Evolutionary conservation across 2,113 vertebrate genomes (phyloP), one percentile per base, ranked within the genome.

Genomic region (Ramphastos sulfuratus): DNA sequence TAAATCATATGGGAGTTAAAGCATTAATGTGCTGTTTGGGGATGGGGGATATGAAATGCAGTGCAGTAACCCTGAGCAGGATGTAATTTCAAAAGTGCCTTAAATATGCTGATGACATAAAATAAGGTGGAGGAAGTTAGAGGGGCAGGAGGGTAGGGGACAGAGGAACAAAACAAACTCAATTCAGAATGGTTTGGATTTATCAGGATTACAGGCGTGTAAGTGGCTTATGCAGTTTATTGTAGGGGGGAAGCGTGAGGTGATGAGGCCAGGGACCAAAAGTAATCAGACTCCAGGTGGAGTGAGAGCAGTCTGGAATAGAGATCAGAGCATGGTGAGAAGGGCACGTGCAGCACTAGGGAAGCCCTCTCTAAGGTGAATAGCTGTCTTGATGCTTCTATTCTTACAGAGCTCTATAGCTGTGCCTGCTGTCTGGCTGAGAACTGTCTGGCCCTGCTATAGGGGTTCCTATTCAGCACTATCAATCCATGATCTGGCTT

Each of bases 1-100:
- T 88, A 93, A 88, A 95, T 96, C 77, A 86, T 73, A 30, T 65
- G 69, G 56, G 70, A 95, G 72, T 88, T 94, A 94, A 89, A 82
- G 84, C 70, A 11, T 4, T 80, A 64, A 37, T 17, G 25, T 56
- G 12, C 65, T 52, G 35, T 75, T 30, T 10, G 44, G 19, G 35
- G 39, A 11, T 39, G 23, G 15, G 65, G 11, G 48, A 61, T 39
- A 54, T 73, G 81, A 77, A 71, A 93, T 90, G 90, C 55, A 91
- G 71, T 46, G 74, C 65, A 7, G 37, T 46, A 85, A 87, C 90
- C 30, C 37, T 65, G 46, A 87, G 76, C 5, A 11, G 83, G 74
- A 87, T 46, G 50, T 81, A 73, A 90, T 95, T 96, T 95, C 85
- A 46, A 12, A 35, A 86, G 17, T 83, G 82, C 94, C 27, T 79